Evolutionary conservation across 2,888 invertebrate species (phyloP).

Genomic region (Polymixis flavicincta): DNA sequence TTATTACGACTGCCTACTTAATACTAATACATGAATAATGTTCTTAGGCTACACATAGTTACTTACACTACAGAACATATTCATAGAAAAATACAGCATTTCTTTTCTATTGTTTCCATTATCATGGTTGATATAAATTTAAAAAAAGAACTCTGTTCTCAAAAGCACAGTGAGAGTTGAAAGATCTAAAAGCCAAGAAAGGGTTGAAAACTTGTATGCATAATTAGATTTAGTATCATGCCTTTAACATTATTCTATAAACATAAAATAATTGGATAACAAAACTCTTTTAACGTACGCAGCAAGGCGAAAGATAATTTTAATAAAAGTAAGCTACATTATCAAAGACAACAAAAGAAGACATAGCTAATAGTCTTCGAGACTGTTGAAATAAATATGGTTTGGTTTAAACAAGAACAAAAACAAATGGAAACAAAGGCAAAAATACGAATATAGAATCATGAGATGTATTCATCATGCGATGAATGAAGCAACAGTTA

Average conservation of each 20-base stretch:
- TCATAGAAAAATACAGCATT: not conserved
- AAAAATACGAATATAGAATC: slow-evolving; percentile 5
- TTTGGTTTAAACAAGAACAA: not conserved
- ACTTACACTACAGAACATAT: not conserved
- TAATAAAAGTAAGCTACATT: not conserved
- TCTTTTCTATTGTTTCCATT: not conserved
- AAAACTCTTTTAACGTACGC: not conserved
- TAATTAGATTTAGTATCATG: not conserved
- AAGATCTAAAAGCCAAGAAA: slow-evolving; percentile 15
- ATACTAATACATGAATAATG: too few species aligned
- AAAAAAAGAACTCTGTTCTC: not conserved
- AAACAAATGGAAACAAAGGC: not conserved
- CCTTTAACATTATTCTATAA: not conserved
- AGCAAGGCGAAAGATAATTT: not conserved
- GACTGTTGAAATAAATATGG: slow-evolving; percentile 13
- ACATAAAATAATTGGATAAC: slow-evolving; percentile 15
- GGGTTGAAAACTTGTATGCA: not conserved
- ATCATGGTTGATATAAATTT: not conserved
- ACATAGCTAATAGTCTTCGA: slow-evolving; percentile 3
- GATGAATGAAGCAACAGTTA: slow-evolving; percentile 1
- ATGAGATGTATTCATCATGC: not conserved
- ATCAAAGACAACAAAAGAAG: not conserved
- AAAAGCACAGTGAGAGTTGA: slow-evolving; percentile 7
- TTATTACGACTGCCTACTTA: too few species aligned
- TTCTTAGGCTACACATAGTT: too few species aligned